Evolutionary conservation across 2,797 vertebrate genomes (phyloP), one percentile per base, ranked within the genome.

Genomic region (Sebastes diaconus): DNA sequence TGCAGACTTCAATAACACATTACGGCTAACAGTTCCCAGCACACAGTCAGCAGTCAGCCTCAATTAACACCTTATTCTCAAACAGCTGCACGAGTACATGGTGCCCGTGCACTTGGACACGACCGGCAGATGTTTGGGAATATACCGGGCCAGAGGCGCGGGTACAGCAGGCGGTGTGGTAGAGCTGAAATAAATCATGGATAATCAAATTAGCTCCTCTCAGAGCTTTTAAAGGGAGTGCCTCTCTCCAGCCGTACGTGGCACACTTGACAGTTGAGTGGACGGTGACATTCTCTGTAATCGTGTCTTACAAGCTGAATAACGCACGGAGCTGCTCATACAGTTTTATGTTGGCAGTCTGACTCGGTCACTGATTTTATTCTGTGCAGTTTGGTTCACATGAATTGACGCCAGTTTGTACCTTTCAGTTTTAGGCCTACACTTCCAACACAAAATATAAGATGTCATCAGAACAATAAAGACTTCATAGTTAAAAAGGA

Each of bases 51-150:
- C 77, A 85, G 72, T 75, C 75, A 11, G 59, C 32, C 66, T 69
- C 75, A 83, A 84, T 87, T 90, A 90, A 58, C 16, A 1, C 7
- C 34, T n/a, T 12, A 1, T 39, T 79, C 60, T 64, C 29, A 75
- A 67, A 70, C 70, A 74, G 72, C 64, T 76, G 78, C 32, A 22
- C 24, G 3, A 24, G 12, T 52, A 59, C 52, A 24, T 1, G 42
- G 29, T 2, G 61, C 29, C 22, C 32, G 61, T 63, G 72, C 77
- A 24, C 52, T 34, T 6, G 34, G 72, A 72, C 74, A 29, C 18
- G 57, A 81, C 39, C 60, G 34, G 83, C 81, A 84, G 79, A 89
- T 85, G 81, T 80, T 82, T 68, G 58, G 68, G 82, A 75, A 73
- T 80, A 58, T 71, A 69, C 55, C 46, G 20, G 36, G 34, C 74